Percentiles rank a stretch among this genome's conserved stretches.
These are phyloP conservation scores for Bettongia penicillata DNA, from an alignment of 2,113 vertebrate species.

Conservation along the genomic window DNA sequence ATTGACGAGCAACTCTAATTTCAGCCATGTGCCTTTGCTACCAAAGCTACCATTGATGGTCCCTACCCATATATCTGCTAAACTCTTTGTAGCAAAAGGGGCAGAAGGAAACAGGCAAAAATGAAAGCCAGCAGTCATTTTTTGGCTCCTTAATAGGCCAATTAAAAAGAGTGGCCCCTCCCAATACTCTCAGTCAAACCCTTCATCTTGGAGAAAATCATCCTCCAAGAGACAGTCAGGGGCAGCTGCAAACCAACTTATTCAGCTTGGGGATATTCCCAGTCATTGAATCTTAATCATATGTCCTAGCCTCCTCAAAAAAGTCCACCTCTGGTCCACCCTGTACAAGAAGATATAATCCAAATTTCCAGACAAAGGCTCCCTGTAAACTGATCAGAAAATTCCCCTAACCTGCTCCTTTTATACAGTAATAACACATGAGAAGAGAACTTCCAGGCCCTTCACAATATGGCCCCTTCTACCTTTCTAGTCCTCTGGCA, in stretches of 20 bases:
- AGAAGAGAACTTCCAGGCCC: no score
- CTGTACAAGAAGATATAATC: no score
- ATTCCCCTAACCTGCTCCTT: no score
- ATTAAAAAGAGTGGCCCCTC: neutral
- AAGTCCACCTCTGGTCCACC: no score
- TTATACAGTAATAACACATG: no score
- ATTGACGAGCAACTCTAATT: no score
- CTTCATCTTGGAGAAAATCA: neutral
- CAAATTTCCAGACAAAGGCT: no score
- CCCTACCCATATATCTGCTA: neutral
- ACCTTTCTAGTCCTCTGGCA: no score
- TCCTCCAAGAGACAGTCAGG: neutral
- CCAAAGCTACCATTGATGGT: neutral
- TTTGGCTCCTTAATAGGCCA: neutral
- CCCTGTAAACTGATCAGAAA: no score
- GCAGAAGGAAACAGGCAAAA: neutral
- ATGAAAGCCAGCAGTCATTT: neutral
- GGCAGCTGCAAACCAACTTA: neutral
- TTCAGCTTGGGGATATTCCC: neutral
- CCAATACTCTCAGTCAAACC: neutral
- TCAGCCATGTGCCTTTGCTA: neutral
- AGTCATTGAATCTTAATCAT: neutral
- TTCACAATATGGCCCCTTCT: no score
- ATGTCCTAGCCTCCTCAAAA: neutral
- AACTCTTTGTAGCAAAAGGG: neutral